A percentile compares a stretch with the other conserved stretches of the same genome.
These are phyloP conservation scores for Papilio dardanus DNA, from an alignment of 1,140 invertebrate genomes.

Conservation along the genomic window DNA sequence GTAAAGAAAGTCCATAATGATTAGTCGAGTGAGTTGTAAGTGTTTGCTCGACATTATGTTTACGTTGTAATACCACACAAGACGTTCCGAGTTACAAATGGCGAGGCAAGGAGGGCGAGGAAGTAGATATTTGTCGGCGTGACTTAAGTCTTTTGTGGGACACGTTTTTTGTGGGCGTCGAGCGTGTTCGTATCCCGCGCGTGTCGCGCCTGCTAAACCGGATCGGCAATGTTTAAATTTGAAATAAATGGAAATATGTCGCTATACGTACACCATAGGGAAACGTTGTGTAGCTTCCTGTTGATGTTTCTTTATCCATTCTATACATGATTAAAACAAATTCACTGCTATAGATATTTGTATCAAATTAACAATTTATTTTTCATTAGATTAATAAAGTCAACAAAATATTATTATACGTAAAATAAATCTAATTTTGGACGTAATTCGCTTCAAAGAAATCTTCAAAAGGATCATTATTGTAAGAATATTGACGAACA, in stretches of 20 bases:
- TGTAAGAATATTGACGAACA: neutral
- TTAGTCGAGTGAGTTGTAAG: neutral
- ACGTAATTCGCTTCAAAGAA: neutral
- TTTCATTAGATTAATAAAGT: neutral
- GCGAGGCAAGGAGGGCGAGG: neutral
- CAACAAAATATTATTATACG: neutral
- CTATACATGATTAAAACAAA: neutral
- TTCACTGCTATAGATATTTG: neutral
- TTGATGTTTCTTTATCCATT: neutral
- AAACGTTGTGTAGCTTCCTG: neutral
- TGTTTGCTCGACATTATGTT: neutral
- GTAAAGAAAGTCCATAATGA: neutral
- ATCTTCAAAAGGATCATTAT: conserved; percentile 14
- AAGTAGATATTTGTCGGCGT: conserved; percentile 31
- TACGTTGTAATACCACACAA: conserved; percentile 1
- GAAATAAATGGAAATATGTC: conserved; percentile 8
- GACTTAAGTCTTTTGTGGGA: conserved; percentile 22
- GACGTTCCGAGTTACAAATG: conserved; percentile 1
- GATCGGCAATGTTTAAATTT: conserved; percentile 28
- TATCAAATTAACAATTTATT: neutral
- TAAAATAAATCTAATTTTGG: neutral
- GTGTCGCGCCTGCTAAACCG: conserved; percentile 20
- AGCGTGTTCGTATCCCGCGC: conserved; percentile 14
- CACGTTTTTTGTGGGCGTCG: conserved; percentile 19
- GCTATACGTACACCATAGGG: neutral